Evolutionary conservation across 2,113 vertebrate species (phyloP).

Genomic region (Ictalurus punctatus): DNA sequence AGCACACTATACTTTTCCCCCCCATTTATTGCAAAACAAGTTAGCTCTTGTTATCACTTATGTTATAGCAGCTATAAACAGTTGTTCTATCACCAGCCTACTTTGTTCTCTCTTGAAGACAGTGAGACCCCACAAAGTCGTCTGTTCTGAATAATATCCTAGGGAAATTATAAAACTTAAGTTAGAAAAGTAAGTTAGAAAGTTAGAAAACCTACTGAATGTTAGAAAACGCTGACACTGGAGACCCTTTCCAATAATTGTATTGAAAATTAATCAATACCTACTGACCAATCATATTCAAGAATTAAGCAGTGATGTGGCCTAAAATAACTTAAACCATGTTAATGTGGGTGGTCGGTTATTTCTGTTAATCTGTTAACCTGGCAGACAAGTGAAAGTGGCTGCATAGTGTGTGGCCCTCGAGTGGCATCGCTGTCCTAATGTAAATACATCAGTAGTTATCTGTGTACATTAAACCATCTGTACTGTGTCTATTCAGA

Average conservation of each 20-base stretch:
- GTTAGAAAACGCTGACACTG: not conserved
- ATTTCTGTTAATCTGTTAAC: slow-evolving; percentile 31
- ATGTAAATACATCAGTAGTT: slow-evolving; percentile 47
- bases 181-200: not conserved
- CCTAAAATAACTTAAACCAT: not conserved
- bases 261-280: not conserved
- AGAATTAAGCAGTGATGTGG: not conserved
- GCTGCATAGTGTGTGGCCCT: slow-evolving; percentile 49
- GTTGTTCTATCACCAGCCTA: not conserved
- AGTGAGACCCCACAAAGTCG: not conserved
- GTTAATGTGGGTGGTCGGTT: slow-evolving; percentile 62
- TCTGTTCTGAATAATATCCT: not conserved
- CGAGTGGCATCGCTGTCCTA: slow-evolving; percentile 33
- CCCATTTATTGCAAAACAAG: not conserved
- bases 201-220: not conserved
- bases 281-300: not conserved
- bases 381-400: slow-evolving; percentile 30
- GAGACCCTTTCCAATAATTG: not conserved
- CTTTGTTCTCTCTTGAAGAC: not conserved
- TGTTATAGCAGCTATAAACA: not conserved
- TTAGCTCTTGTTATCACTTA: not conserved
- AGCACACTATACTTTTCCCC: not conserved
- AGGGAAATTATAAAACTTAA: not conserved
- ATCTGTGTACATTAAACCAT: slow-evolving; percentile 44
- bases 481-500: slow-evolving; percentile 53